Percentiles rank a stretch among this genome's conserved stretches.
phyloP scores from a whole-genome alignment of 1,140 invertebrate species.

The Hormaphis cornu region DNA sequence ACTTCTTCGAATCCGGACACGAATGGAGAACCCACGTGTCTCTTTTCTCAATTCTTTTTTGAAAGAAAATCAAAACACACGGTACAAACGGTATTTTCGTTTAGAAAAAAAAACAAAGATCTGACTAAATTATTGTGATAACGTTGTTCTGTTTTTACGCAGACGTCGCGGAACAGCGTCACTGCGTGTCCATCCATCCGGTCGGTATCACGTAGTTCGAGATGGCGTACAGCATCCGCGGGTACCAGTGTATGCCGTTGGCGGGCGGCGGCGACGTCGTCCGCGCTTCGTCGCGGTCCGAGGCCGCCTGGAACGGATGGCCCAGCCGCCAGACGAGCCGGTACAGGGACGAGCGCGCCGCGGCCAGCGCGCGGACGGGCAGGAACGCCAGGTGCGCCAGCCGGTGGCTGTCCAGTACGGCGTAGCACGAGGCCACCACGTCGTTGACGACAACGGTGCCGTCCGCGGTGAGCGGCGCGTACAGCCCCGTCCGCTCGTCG shows the following conservation, averaged over 20 bases:
- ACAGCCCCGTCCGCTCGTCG: slow-evolving; percentile 60
- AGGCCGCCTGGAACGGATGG: slow-evolving; percentile 37
- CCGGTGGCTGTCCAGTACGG: slow-evolving; percentile 70
- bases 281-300: slow-evolving; percentile 35
- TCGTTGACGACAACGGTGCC: slow-evolving; percentile 86
- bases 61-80: too few species aligned
- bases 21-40: too few species aligned
- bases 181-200: slow-evolving; percentile 22
- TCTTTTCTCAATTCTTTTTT: too few species aligned
- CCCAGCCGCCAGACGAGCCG: slow-evolving; percentile 37
- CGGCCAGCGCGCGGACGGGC: slow-evolving; percentile 52
- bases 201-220: slow-evolving; percentile 35
- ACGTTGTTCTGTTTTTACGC: too few species aligned
- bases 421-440: slow-evolving; percentile 89
- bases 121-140: too few species aligned
- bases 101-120: too few species aligned
- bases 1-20: too few species aligned
- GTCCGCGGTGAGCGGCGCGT: slow-evolving; percentile 75
- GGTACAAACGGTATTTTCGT: too few species aligned
- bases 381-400: slow-evolving; percentile 75
- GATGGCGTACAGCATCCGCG: slow-evolving; percentile 57
- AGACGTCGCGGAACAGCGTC: too few species aligned
- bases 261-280: slow-evolving; percentile 34
- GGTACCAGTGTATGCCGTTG: slow-evolving; percentile 77
- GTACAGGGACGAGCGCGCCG: slow-evolving; percentile 39